Base-by-base conservation (phyloP, 2,797 vertebrate genomes). In the Pangasius mekongensis region DNA sequence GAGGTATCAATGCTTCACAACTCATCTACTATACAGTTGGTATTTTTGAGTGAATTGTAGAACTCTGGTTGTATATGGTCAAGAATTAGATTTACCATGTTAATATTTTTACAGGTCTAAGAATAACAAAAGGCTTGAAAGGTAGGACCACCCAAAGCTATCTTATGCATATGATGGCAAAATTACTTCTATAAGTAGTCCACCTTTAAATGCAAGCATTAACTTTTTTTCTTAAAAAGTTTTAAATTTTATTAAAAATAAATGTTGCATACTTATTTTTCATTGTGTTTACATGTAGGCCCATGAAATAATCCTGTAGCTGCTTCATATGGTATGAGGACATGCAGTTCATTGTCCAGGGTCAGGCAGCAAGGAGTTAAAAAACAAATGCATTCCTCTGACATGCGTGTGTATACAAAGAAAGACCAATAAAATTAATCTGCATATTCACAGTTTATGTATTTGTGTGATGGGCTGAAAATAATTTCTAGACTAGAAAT, bases 1-100 rank as follows among this genome's bases (percentile, higher is more conserved):
- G 76, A 91, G 91, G 92, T 92, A 85, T 30, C 52, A 49, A 5
- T 76, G 18, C 13, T 27, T 36, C 11, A 20, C 22, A 27, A 58
- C 24, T 43, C 39, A 47, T 62, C 10, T 18, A 24, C 67, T 58
- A 3, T 36, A 71, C 13, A 82, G 20, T 5, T 83, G n/a, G 24
- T 49, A 49, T 67, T 52, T 54, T 16, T 56, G 47, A 78, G 49
- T 0, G 24, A 47, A 2, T 52, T 52, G 27, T 27, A 7, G 24
- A 49, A 49, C 13, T 76, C 14, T 52, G 73, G 24, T n/a, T 27
- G 24, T 52, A 11, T 30, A 47, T 83, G 24, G 4, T 66, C 27
- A 76, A 27, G 4, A 30, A 54, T 54, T 71, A 71, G 3, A 33
- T 27, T 73, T 88, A 73, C 54, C 1, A 8, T 73, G 5, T 22